Evolutionary conservation across 2,797 vertebrate species (phyloP).

Genomic region (Pteronotus mesoamericanus): DNA sequence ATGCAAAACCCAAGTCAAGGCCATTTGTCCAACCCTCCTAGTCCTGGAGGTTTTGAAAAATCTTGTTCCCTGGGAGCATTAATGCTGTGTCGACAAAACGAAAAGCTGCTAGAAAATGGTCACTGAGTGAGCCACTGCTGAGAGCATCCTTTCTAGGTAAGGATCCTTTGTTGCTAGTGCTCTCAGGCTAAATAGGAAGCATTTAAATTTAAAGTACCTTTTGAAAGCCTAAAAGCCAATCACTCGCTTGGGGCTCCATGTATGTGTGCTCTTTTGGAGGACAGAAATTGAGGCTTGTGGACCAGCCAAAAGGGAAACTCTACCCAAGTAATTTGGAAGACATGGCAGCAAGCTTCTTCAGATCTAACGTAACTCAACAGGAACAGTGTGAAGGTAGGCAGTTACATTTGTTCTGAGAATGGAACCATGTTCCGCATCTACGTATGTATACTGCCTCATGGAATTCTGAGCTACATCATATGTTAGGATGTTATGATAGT

Average conservation of each 20-base stretch:
- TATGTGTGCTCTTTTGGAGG: background rate
- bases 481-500: background rate
- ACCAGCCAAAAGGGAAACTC: background rate
- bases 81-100: background rate
- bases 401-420: background rate
- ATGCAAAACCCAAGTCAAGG: background rate
- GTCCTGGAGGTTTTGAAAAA: background rate
- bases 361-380: background rate
- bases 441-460: background rate
- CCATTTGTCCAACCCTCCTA: background rate
- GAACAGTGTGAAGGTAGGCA: background rate
- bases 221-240: background rate
- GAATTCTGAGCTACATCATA: fast-evolving
- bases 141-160: background rate
- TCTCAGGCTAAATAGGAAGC: background rate
- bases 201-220: background rate
- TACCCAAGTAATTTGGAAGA: background rate
- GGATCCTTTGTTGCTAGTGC: background rate
- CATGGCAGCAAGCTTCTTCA: background rate
- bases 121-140: background rate
- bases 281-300: background rate
- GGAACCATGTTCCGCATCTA: background rate
- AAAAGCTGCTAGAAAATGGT: background rate
- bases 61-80: background rate
- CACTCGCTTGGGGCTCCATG: background rate